These are phyloP conservation scores for Manis pentadactyla DNA, from an alignment of 2,797 vertebrate species.

Conservation along the genomic window DNA sequence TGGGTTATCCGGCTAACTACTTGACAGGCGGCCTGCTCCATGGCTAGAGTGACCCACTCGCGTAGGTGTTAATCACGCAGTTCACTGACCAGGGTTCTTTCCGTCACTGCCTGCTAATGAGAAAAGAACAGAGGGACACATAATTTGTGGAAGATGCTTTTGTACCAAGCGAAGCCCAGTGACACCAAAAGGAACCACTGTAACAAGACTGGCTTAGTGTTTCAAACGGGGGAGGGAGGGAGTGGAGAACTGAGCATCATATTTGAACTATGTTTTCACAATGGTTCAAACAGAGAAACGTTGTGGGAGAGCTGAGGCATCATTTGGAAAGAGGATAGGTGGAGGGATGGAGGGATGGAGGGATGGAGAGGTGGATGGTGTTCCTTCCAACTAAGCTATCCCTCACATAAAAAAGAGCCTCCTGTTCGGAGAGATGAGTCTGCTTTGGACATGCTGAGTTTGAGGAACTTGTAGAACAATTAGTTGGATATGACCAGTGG, in stretches of 20 bases:
- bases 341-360: too few species aligned
- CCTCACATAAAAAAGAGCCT: not conserved
- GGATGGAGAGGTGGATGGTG: not conserved
- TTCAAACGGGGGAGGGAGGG: not conserved
- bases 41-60: fast-evolving
- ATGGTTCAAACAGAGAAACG: conserved; percentile 33
- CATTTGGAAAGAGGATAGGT: not conserved
- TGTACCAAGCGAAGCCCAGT: not conserved
- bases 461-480: not conserved
- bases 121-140: not conserved
- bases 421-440: not conserved
- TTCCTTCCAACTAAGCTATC: not conserved
- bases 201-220: not conserved
- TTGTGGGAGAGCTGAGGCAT: not conserved
- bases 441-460: not conserved
- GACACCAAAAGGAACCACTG: not conserved
- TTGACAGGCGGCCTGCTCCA: not conserved
- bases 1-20: not conserved
- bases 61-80: not conserved
- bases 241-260: not conserved
- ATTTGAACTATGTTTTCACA: conserved; percentile 11
- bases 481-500: not conserved
- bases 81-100: not conserved
- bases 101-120: not conserved
- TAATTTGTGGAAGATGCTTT: not conserved